These are phyloP conservation scores for Lithophane ornitopus DNA, from an alignment of 2,888 invertebrate species.

Conservation along the genomic window DNA sequence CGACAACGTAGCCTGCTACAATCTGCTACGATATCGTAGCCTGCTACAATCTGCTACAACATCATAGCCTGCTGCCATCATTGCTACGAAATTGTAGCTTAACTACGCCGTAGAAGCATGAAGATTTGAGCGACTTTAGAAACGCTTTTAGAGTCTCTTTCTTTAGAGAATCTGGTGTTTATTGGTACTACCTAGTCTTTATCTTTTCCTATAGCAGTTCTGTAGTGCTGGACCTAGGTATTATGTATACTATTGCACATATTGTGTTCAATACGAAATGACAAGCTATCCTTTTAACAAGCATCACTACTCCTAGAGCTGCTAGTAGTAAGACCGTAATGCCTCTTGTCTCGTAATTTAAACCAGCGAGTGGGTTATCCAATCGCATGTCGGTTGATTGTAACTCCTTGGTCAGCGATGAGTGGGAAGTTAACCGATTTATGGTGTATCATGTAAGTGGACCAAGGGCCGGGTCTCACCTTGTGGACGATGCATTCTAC, in stretches of 20 bases:
- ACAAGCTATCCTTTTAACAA: not conserved
- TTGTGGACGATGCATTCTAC: not conserved
- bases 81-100: not conserved
- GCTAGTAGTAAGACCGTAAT: not conserved
- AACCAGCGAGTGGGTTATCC: too few species aligned
- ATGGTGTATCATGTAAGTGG: not conserved
- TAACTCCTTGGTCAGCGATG: not conserved
- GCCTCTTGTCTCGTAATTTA: constrained; percentile 4
- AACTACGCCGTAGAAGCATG: not conserved
- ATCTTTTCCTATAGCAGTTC: not conserved
- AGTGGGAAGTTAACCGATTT: not conserved
- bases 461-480: not conserved
- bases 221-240: not conserved
- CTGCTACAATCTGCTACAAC: not conserved
- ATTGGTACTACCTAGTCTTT: not conserved
- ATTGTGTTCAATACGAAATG: not conserved
- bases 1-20: not conserved
- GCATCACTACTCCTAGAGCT: not conserved
- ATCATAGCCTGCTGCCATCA: not conserved
- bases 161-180: too few species aligned
- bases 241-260: not conserved
- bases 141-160: not conserved
- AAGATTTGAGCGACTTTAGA: not conserved
- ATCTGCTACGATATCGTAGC: not conserved
- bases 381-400: not conserved